phyloP scores from a whole-genome alignment of 2,888 invertebrate species.

The Himalopsyche tibetana region DNA sequence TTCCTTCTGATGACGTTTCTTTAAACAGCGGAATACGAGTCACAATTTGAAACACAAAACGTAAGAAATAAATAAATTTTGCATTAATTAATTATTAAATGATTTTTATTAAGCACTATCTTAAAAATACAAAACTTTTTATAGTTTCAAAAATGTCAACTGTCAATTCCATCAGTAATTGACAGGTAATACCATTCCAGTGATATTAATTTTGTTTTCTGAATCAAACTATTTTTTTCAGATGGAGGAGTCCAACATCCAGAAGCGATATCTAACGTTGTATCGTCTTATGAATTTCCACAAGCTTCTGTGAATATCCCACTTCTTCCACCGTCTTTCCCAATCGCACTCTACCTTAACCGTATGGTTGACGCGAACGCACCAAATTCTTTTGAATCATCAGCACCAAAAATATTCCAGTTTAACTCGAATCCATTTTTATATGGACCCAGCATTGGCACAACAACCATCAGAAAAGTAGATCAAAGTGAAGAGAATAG shows the following conservation, averaged over 20 bases:
- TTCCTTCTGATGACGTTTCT: no score
- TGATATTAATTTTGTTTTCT: no score
- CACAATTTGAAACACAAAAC: no score
- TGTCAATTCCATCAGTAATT: no score
- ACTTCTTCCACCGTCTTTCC: background rate
- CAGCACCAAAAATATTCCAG: constrained; percentile 6
- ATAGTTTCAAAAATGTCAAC: no score
- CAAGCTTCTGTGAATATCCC: background rate
- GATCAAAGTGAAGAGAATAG: background rate
- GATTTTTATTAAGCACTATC: no score
- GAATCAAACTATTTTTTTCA: background rate
- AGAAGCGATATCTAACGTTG: background rate
- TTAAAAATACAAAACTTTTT: no score
- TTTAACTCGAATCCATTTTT: background rate
- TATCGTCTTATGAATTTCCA: background rate
- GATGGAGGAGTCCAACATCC: background rate
- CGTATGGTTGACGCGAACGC: background rate
- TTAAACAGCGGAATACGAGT: no score
- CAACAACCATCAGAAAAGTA: background rate
- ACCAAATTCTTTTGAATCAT: background rate
- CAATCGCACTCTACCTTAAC: background rate
- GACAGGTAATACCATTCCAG: no score
- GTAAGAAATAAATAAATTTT: no score
- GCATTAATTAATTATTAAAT: no score
- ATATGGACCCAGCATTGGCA: background rate